These are phyloP conservation scores for Pollenia amentaria DNA, from an alignment of 2,888 invertebrate genomes.

Conservation along the genomic window DNA sequence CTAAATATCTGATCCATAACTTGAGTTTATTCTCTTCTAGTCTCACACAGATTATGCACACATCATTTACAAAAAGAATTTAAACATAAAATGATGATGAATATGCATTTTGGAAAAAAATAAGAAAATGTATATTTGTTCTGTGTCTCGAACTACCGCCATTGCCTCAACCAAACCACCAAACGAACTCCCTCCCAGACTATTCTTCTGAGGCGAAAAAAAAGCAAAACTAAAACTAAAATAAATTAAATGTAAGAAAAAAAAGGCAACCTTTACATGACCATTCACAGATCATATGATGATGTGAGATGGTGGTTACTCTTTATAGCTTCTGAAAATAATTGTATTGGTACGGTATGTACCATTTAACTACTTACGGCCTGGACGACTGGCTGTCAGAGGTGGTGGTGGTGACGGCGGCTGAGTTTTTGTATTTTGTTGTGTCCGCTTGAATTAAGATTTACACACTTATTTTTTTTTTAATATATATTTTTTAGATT, in stretches of 20 bases:
- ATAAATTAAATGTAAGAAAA: slow-evolving; percentile 45
- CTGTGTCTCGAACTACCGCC: slow-evolving; percentile 49
- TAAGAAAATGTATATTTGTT: slow-evolving; percentile 34
- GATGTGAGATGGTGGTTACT: slow-evolving; percentile 61
- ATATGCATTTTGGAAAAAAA: slow-evolving; percentile 63
- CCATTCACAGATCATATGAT: slow-evolving; percentile 57
- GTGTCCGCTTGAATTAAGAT: slow-evolving; percentile 69
- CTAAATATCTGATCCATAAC: slow-evolving; percentile 31
- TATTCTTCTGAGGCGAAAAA: slow-evolving; percentile 53
- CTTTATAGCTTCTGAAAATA: slow-evolving; percentile 73
- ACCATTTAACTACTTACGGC: slow-evolving; percentile 37
- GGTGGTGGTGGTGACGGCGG: slow-evolving; percentile 28
- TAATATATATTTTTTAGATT: slow-evolving; percentile 36
- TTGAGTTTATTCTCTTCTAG: slow-evolving; percentile 15
- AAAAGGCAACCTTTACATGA: slow-evolving; percentile 46
- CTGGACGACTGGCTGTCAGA: background rate
- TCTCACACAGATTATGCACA: slow-evolving; percentile 59
- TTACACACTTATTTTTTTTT: slow-evolving; percentile 63
- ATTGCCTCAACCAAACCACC: slow-evolving; percentile 19
- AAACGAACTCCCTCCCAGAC: slow-evolving; percentile 59
- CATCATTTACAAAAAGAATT: slow-evolving; percentile 66
- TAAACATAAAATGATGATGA: slow-evolving; percentile 70
- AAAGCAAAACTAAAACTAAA: slow-evolving; percentile 23
- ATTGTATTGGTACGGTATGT: slow-evolving; percentile 55
- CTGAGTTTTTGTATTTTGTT: slow-evolving; percentile 48